Conservation (phyloP, 2,113 vertebrate genomes). For the Tupaia tana region DNA sequence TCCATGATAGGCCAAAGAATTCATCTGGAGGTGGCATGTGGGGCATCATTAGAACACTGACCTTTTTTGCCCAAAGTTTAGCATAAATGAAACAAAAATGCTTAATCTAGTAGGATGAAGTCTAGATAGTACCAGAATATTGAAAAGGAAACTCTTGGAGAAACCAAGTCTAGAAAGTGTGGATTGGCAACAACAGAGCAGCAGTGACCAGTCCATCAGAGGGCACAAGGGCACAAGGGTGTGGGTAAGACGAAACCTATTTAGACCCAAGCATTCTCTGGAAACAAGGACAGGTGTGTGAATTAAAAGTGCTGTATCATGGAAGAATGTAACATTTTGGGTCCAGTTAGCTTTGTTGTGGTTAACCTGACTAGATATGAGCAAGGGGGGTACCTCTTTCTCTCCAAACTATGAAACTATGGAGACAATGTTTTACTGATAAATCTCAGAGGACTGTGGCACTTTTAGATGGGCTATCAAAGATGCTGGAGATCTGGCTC, state of each 20-base stretch:
- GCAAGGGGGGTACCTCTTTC: not conserved
- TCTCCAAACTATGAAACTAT: not conserved
- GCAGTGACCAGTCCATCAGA: too few relatives aligned
- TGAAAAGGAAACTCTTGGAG: not conserved
- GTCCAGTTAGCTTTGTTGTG: not conserved
- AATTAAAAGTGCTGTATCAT: not conserved
- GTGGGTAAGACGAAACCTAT: not conserved
- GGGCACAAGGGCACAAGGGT: too few relatives aligned
- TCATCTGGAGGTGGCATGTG: not conserved
- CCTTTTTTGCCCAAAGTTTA: not conserved
- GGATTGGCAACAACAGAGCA: not conserved
- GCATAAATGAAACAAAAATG: not conserved
- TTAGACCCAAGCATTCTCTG: not conserved
- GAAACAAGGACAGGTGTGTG: not conserved
- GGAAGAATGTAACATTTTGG: not conserved
- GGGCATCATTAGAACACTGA: not conserved
- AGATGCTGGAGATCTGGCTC: not conserved
- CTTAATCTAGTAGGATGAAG: not conserved
- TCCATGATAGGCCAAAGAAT: not conserved
- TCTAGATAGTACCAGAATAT: not conserved
- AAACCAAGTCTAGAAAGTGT: not conserved
- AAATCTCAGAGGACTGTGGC: not conserved
- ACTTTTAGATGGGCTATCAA: not conserved
- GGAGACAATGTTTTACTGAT: not conserved
- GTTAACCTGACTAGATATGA: not conserved